Percentiles rank a stretch among this genome's conserved stretches.
Conservation (phyloP, 2,888 invertebrate genomes). For the Sialis lutaria region DNA sequence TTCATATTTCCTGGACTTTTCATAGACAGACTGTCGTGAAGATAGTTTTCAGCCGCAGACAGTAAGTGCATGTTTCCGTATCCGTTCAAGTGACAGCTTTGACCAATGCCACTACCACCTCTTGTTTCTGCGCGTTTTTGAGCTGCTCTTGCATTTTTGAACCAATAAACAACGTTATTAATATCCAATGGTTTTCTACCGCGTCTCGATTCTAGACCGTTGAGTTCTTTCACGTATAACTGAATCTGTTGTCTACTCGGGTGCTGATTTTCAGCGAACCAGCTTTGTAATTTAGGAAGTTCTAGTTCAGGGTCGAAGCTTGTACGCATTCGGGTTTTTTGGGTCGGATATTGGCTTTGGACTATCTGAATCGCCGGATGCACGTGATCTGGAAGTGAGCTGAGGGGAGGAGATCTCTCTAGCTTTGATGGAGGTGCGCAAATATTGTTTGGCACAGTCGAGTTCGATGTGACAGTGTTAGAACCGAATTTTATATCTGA, state of each 20-base stretch:
- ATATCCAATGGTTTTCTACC: conserved; percentile 89
- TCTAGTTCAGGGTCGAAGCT: conserved; percentile 96
- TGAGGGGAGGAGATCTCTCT: conserved; percentile 30
- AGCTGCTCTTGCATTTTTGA: conserved; percentile 93
- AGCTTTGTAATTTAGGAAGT: conserved; percentile 85
- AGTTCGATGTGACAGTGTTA: conserved; percentile 22
- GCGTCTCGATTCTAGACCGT: conserved; percentile 77
- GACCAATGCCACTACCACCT: conserved; percentile 34
- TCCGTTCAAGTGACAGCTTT: conserved; percentile 42
- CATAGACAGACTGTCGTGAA: conserved; percentile 34
- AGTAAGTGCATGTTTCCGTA: conserved; percentile 46
- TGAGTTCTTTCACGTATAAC: conserved; percentile 86
- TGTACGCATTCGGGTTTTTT: conserved; percentile 88
- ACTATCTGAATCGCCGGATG: conserved; percentile 65
- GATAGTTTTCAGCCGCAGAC: conserved; percentile 36
- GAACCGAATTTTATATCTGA: too few relatives aligned
- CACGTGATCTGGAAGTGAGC: conserved; percentile 33
- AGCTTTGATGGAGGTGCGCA: conserved; percentile 27
- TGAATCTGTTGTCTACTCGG: conserved; percentile 94
- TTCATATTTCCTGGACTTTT: conserved; percentile 44
- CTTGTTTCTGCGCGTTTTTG: conserved; percentile 79
- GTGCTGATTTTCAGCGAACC: conserved; percentile 96
- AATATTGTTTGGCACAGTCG: conserved; percentile 20
- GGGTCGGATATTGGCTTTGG: conserved; percentile 59
- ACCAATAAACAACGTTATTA: conserved; percentile 94